Percentiles rank a stretch among this genome's conserved stretches.
phyloP scores from a whole-genome alignment of 2,113 vertebrate genomes.

The Dipodomys ordii region DNA sequence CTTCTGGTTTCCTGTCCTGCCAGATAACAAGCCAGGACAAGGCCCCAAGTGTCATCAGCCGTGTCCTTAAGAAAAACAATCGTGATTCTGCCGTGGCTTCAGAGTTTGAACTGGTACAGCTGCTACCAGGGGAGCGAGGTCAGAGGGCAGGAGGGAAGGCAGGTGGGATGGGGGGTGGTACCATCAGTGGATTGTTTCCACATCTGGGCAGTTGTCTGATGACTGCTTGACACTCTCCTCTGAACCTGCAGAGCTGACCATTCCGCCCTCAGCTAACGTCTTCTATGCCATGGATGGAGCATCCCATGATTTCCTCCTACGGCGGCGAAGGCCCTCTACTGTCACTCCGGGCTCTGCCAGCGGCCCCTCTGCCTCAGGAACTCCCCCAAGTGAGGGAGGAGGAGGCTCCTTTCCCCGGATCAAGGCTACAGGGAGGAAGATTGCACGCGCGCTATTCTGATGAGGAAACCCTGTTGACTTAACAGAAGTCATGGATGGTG shows the following conservation, averaged over 20 bases:
- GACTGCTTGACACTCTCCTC: background rate
- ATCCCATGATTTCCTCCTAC: conserved; percentile 92
- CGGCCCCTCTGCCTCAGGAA: conserved; percentile 75
- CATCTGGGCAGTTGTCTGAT: background rate
- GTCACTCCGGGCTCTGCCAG: conserved; percentile 52
- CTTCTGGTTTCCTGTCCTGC: background rate
- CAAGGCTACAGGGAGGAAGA: conserved; percentile 92
- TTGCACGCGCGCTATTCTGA: conserved; percentile 87
- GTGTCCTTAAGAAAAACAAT: conserved; percentile 93
- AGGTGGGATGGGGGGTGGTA: background rate
- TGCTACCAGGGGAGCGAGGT: conserved; percentile 94
- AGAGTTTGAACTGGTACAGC: conserved; percentile 92
- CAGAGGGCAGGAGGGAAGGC: conserved; percentile 9
- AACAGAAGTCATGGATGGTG: background rate
- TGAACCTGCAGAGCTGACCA: conserved; percentile 87
- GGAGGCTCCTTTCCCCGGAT: conserved; percentile 93
- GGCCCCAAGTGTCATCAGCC: conserved; percentile 91
- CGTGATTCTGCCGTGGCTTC: conserved; percentile 88
- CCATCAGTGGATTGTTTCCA: background rate
- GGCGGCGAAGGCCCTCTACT: conserved; percentile 77
- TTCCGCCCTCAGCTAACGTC: conserved; percentile 92
- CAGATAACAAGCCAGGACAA: conserved; percentile 96
- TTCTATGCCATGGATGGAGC: conserved; percentile 95
- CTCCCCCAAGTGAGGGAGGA: conserved; percentile 83
- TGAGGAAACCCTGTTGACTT: background rate